Percentiles rank a stretch among this genome's conserved stretches.
Conservation (phyloP, 2,113 vertebrate species). For the Talpa occidentalis region DNA sequence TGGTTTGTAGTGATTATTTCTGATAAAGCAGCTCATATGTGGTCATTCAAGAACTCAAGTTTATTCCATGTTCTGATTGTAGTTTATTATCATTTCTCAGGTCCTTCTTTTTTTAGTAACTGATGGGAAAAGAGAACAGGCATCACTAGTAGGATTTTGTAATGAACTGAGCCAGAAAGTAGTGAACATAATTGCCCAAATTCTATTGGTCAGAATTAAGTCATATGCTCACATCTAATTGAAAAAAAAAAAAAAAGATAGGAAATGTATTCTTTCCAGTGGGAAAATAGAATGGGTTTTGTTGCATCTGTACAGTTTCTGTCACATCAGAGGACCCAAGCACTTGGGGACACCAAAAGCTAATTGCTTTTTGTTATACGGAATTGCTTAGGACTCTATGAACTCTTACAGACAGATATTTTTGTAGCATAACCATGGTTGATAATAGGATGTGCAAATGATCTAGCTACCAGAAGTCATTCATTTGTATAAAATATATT, state of each 20-base stretch:
- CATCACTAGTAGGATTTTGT: not conserved
- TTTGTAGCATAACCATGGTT: not conserved
- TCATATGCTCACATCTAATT: not conserved
- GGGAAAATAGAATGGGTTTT: not conserved
- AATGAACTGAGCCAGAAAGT: not conserved
- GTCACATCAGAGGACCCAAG: not conserved
- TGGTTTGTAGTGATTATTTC: not conserved
- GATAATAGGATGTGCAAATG: not conserved
- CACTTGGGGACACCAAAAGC: not conserved
- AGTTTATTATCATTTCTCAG: not conserved
- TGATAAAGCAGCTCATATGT: not conserved
- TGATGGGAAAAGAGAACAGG: not conserved
- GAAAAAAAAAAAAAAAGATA: not conserved
- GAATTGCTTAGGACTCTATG: not conserved
- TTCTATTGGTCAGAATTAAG: not conserved
- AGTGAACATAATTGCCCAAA: not conserved
- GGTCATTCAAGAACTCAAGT: not conserved
- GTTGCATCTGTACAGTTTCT: not conserved
- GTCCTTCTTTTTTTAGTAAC: not conserved
- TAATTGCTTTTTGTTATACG: not conserved
- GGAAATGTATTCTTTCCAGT: not conserved
- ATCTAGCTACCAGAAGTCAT: not conserved
- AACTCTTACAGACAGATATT: not conserved
- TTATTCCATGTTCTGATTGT: not conserved
- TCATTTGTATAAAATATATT: not conserved